These are phyloP conservation scores for Heliocidaris tuberculata DNA, from an alignment of 35 echinoderm and acorn worm species.

Conservation along the genomic window DNA sequence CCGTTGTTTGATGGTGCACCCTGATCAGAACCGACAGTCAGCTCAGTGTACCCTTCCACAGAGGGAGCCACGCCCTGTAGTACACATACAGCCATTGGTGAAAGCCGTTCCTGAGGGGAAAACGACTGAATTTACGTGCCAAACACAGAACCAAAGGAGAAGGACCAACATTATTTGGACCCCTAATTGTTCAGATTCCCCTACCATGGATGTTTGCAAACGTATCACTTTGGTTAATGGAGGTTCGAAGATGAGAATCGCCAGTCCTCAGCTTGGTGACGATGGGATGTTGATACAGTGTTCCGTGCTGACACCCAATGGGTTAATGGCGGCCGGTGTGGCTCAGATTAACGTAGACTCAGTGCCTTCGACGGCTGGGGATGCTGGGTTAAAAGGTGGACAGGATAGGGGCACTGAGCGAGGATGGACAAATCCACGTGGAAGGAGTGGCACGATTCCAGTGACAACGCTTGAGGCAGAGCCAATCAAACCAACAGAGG, in stretches of 20 bases:
- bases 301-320: slow-evolving; percentile 1
- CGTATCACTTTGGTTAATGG: slow-evolving; percentile 31
- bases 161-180: slow-evolving; percentile 38
- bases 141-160: not conserved
- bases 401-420: not conserved
- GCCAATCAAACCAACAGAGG: not conserved
- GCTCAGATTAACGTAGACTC: not conserved
- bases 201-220: slow-evolving; percentile 9
- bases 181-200: slow-evolving; percentile 29
- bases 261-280: not conserved
- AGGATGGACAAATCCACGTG: not conserved
- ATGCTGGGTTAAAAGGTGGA: not conserved
- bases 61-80: not conserved
- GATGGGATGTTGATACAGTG: slow-evolving; percentile 48
- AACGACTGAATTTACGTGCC: not conserved
- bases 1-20: slow-evolving; percentile 16
- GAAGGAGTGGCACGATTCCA: not conserved
- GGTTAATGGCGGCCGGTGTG: slow-evolving; percentile 29
- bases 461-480: slow-evolving; percentile 11
- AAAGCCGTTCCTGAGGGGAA: not conserved
- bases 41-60: not conserved
- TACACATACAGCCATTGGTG: not conserved
- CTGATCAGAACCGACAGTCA: slow-evolving; percentile 10
- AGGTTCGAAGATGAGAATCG: not conserved
- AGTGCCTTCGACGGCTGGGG: not conserved